Conservation (phyloP, 2,888 invertebrate species). For the Drosophila pegasa region DNA sequence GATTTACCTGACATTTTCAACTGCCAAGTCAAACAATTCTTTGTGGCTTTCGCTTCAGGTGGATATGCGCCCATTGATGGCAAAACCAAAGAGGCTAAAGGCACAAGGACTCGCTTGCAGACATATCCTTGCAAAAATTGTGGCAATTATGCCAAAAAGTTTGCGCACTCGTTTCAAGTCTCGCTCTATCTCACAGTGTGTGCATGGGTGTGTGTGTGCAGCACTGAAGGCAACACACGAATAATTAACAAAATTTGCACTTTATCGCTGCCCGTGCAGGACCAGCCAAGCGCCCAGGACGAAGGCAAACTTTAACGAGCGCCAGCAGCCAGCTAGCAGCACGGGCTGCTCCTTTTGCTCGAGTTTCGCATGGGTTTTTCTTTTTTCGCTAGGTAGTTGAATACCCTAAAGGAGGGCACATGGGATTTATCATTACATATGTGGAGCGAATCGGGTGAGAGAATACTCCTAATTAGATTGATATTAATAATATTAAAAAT, state of each 20-base stretch:
- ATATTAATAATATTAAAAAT: no score
- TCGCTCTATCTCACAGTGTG: slow-evolving; percentile 3
- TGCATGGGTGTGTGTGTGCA: not conserved
- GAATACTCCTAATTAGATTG: no score
- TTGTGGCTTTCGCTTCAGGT: slow-evolving; percentile 38
- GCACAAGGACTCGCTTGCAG: slow-evolving; percentile 27
- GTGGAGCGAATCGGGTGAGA: not conserved
- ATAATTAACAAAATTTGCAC: slow-evolving; percentile 82
- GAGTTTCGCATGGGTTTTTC: slow-evolving; percentile 19
- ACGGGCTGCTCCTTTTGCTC: slow-evolving; percentile 48
- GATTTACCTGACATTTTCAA: slow-evolving; percentile 36
- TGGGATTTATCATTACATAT: not conserved
- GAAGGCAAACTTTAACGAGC: slow-evolving; percentile 43
- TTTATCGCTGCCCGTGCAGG: slow-evolving; percentile 77
- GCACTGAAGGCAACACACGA: slow-evolving; percentile 68
- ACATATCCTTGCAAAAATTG: slow-evolving; percentile 68
- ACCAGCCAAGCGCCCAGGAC: slow-evolving; percentile 23
- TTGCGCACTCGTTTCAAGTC: slow-evolving; percentile 59
- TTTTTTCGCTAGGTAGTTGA: not conserved
- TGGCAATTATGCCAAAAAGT: slow-evolving; percentile 76
- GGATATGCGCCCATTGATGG: slow-evolving; percentile 39
- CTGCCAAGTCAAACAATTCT: slow-evolving; percentile 17
- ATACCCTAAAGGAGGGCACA: slow-evolving; percentile 13
- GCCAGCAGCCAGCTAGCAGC: slow-evolving; percentile 27
- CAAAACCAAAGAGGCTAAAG: slow-evolving; percentile 16